These are phyloP conservation scores for Hyposoter didymator DNA, from an alignment of 2,888 invertebrate species.

Conservation along the genomic window DNA sequence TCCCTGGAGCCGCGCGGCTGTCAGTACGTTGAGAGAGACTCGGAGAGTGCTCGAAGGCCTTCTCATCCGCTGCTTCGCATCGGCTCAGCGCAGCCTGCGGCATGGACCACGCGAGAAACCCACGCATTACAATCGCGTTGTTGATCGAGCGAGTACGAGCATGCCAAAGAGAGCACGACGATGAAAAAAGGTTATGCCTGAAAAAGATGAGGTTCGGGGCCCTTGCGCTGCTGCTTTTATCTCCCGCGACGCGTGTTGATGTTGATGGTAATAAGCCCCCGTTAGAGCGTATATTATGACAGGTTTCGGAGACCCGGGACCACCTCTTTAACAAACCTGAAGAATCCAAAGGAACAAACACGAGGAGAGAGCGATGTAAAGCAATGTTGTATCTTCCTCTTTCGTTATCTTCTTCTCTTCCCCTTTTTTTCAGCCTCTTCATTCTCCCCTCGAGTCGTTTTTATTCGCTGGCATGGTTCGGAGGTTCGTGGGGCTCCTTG, in stretches of 20 bases:
- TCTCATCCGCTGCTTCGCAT: slow-evolving; percentile 38
- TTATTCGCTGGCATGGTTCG: slow-evolving; percentile 27
- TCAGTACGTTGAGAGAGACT: slow-evolving; percentile 43
- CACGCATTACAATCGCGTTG: slow-evolving; percentile 62
- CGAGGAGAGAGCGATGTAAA: slow-evolving; percentile 37
- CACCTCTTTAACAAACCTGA: slow-evolving; percentile 65
- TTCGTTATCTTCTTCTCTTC: slow-evolving; percentile 7
- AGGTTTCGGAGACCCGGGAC: slow-evolving; percentile 68
- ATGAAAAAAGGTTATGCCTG: slow-evolving; percentile 51
- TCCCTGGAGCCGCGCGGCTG: slow-evolving; percentile 55
- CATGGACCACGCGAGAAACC: slow-evolving; percentile 54
- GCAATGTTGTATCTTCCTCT: slow-evolving; percentile 23
- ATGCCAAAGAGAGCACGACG: slow-evolving; percentile 3
- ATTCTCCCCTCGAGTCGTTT: slow-evolving; percentile 48
- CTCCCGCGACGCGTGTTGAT: slow-evolving; percentile 70
- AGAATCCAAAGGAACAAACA: slow-evolving; percentile 65
- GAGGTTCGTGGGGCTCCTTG: slow-evolving; percentile 23
- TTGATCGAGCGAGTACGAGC: slow-evolving; percentile 38
- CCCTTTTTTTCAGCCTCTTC: slow-evolving; percentile 30
- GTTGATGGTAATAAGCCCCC: slow-evolving; percentile 74
- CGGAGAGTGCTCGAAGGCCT: slow-evolving; percentile 50
- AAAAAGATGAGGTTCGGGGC: slow-evolving; percentile 50
- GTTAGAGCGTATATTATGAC: slow-evolving; percentile 75
- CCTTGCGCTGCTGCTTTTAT: slow-evolving; percentile 65
- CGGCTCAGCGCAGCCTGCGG: slow-evolving; percentile 33